Base-by-base conservation (phyloP, 1,140 invertebrate species). In the Marisa cornuarietis region DNA sequence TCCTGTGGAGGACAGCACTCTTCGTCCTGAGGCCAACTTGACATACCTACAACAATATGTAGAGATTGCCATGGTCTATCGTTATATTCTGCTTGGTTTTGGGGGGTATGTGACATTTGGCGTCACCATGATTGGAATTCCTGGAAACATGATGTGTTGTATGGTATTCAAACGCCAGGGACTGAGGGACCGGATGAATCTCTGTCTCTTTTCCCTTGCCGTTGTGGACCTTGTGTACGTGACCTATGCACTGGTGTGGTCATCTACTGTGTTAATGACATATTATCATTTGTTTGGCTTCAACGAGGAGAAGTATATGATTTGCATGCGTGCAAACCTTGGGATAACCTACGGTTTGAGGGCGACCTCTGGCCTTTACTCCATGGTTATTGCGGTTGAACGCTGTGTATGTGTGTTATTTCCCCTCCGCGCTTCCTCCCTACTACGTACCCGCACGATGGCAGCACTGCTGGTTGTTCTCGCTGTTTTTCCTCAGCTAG, bases 161-260 rank as follows among this genome's bases (percentile, higher is more conserved):
- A 49, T 49, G 51, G 72, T 62, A 26, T 74, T 73, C 18, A 7
- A 31, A 10, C n/a, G 62, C 24, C 72, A 62, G 22, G 54, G 54
- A 31, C 54, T 62, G n/a, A 61, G 24, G 24, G 72, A 74, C 54
- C 72, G 72, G 8, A 61, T 74, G n/a, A 74, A 74, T 24, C 54
- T 74, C 22, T 74, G 72, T 18, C 54, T 74, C 7, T 74, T 74
- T n/a, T 22, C 72, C 5, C 52, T 74, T 24, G 54, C 72, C 6
- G 0, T 31, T 1, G 24, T 61, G 6, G 72, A 74, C 72, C 13
- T 14, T 1, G 7, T 74, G 7, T 74, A 52, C 18, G 18, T 74
- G 13, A 58, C 24, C n/a, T 61, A 49, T 14, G 49, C 72, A 18
- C 2, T 74, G 52, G 54, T 74, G 31, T 52, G 42, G n/a, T 31